phyloP scores from a whole-genome alignment of 2,797 vertebrate species.

The Naso thynnoides region DNA sequence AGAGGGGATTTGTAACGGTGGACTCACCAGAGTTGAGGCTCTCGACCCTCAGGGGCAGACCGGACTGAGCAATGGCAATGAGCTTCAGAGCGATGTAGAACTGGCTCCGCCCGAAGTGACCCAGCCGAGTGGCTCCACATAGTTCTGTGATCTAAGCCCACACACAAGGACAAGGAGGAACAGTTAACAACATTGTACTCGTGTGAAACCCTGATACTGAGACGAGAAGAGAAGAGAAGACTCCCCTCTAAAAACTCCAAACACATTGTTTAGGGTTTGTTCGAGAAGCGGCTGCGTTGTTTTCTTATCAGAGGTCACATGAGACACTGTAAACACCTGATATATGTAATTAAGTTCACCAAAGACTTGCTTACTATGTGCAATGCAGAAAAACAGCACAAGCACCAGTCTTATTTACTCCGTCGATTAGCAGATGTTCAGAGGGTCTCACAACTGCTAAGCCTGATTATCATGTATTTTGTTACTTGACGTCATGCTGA shows the following conservation, averaged over 20 bases:
- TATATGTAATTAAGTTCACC: neutral
- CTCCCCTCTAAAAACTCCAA: neutral
- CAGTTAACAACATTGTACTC: constrained; percentile 45
- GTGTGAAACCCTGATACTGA: constrained; percentile 19
- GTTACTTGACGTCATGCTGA: constrained; percentile 13
- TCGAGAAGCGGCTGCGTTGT: neutral
- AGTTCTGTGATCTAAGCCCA: constrained; percentile 94
- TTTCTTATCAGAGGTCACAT: neutral
- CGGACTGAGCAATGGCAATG: constrained; percentile 96
- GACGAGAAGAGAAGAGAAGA: neutral
- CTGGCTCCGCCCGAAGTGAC: constrained; percentile 98
- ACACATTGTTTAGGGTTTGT: no score
- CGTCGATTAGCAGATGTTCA: constrained; percentile 30
- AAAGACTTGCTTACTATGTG: neutral
- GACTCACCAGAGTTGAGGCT: constrained; percentile 96
- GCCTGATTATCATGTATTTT: constrained; percentile 40
- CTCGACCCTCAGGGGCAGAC: constrained; percentile 94
- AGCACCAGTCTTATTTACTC: constrained; percentile 6
- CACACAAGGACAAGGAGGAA: constrained; percentile 38
- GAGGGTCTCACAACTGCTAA: constrained; percentile 19
- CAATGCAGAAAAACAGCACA: neutral
- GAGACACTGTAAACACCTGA: neutral
- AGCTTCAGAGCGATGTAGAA: constrained; percentile 99
- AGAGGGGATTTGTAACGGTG: neutral
- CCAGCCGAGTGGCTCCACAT: constrained; percentile 96